Base-by-base conservation (phyloP, 2,888 invertebrate genomes). In the Kuschelorhynchus macadamiae region DNA sequence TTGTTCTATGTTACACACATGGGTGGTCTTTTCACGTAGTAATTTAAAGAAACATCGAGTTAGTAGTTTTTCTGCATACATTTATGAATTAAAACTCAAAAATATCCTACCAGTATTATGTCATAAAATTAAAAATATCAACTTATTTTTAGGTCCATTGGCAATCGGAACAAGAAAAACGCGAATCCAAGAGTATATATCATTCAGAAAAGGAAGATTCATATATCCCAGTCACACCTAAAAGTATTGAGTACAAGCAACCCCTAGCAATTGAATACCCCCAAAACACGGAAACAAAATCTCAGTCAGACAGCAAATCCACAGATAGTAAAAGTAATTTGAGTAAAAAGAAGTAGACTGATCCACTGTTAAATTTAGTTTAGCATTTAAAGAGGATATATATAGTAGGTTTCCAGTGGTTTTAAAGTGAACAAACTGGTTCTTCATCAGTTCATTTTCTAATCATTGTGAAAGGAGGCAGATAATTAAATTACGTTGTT, bases 81-180 rank as follows among this genome's bases (percentile, higher is more conserved):
- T n/a, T n/a, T n/a, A n/a, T n/a, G n/a, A n/a, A n/a, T n/a, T n/a
- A n/a, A n/a, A n/a, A n/a, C n/a, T n/a, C n/a, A n/a, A n/a, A n/a
- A n/a, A n/a, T n/a, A n/a, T n/a, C n/a, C n/a, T n/a, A n/a, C n/a
- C n/a, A n/a, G n/a, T n/a, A n/a, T n/a, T n/a, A n/a, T n/a, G n/a
- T n/a, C n/a, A n/a, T n/a, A n/a, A n/a, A n/a, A n/a, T n/a, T n/a
- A n/a, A n/a, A n/a, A n/a, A n/a, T n/a, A n/a, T n/a, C n/a, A n/a
- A n/a, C n/a, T 25, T 25, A 11, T 71, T 70, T 57, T 72, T 74
- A 90, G 90, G 89, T 91, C 76, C 88, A 89, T 73, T 92, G 92
- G 92, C 88, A 91, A 75, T 91, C 91, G 17, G 90, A 90, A 66
- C 89, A 91, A 78, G 92, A 92, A 80, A 87, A 85, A 70, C 83